Base-by-base conservation (phyloP, 2,797 vertebrate species). In the Chiloscyllium punctatum region DNA sequence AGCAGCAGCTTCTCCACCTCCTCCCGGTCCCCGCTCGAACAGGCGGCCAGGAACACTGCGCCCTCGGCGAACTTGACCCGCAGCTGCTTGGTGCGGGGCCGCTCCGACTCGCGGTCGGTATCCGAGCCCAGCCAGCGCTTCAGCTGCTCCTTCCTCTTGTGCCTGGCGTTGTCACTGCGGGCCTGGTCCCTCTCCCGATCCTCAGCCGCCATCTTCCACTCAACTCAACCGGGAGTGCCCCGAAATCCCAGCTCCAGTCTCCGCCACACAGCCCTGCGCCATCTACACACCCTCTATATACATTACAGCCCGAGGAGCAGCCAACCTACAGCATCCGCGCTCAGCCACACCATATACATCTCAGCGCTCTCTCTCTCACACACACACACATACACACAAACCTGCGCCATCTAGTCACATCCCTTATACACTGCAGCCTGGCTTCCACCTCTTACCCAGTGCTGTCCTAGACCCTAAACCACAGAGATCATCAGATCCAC, bases 41-140 rank as follows among this genome's bases (percentile, higher is more conserved):
- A 98, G 96, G 98, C 98, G 96, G 98, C 98, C 98, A 98, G 98
- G 95, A 98, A 98, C 97, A 98, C 98, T 0, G 98, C 98, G 94
- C 98, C 98, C 95, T 98, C 98, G 16, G 98, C 98, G 97, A 98
- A 98, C 71, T 98, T 98, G 74, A 98, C 98, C 96, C 97, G 97
- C 62, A 97, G 96, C 87, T 98, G 96, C 42, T 94, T 74, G 4
- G 68, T 94, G 97, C 97, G 95, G 97, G 96, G 96, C 96, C 97
- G 48, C 97, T 96, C 48, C 96, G 97, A 77, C 96, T 90, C 91
- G 96, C 86, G 97, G n/a, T 98, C 98, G 84, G 98, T 98, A 57
- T 98, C 98, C 9, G 98, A 98, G 94, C 97, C 98, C 95, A 97
- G 96, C 98, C 98, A 98, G 96, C 98, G 97, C 96, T 97, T 98